These are phyloP conservation scores for Diarsia rubi DNA, from an alignment of 2,888 invertebrate species.

Conservation along the genomic window DNA sequence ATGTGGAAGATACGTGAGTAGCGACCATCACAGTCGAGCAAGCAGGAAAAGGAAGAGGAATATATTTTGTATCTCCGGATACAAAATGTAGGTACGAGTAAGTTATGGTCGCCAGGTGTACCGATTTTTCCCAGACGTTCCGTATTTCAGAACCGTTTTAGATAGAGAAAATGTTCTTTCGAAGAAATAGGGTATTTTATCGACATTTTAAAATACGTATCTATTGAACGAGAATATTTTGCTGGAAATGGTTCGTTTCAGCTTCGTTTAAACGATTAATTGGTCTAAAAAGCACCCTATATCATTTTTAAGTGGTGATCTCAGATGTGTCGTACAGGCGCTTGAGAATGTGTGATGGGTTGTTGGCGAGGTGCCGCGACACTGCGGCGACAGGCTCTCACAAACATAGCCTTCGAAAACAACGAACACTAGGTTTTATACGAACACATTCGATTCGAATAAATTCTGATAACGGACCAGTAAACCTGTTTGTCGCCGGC, in stretches of 20 bases:
- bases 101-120: slow-evolving; percentile 76
- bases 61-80: slow-evolving; percentile 72
- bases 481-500: slow-evolving; percentile 57
- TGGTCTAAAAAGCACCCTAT: slow-evolving; percentile 16
- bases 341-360: slow-evolving; percentile 58
- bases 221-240: slow-evolving; percentile 1
- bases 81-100: slow-evolving; percentile 72
- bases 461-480: slow-evolving; percentile 38
- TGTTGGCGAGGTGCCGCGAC: slow-evolving; percentile 82
- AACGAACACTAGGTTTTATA: slow-evolving; percentile 74
- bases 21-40: slow-evolving; percentile 67
- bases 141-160: slow-evolving; percentile 50
- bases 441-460: slow-evolving; percentile 54
- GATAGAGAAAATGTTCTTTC: slow-evolving; percentile 32
- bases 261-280: background rate
- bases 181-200: slow-evolving; percentile 30
- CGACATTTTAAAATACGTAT: slow-evolving; percentile 32
- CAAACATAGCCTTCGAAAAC: slow-evolving; percentile 72
- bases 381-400: slow-evolving; percentile 70
- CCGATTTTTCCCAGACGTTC: slow-evolving; percentile 40
- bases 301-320: slow-evolving; percentile 47
- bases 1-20: slow-evolving; percentile 5
- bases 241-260: background rate
- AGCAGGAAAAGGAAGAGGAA: slow-evolving; percentile 69
- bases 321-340: slow-evolving; percentile 45